Conservation (phyloP, 2,113 vertebrate genomes). For the Corvus cornix region DNA sequence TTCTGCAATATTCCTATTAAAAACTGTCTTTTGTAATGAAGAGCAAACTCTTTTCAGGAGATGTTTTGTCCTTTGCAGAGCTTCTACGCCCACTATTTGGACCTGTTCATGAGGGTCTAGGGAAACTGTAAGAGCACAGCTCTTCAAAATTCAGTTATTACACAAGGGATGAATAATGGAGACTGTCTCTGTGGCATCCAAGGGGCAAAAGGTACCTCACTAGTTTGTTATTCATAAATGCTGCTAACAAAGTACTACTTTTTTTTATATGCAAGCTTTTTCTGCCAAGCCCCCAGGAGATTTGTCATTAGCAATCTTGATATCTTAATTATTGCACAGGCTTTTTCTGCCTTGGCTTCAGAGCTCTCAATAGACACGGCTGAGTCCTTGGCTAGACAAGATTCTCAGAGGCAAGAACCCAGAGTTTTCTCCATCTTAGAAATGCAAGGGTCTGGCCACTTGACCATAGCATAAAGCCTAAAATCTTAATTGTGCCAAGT, state of each 20-base stretch:
- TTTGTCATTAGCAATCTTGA: constrained; percentile 7
- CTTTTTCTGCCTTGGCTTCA: not conserved
- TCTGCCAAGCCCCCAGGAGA: not conserved
- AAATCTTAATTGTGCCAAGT: not conserved
- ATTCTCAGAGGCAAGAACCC: not conserved
- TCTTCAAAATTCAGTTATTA: constrained; percentile 24
- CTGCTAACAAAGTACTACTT: not conserved
- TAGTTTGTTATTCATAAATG: constrained; percentile 30
- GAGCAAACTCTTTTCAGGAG: constrained; percentile 5
- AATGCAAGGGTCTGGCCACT: not conserved
- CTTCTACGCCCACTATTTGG: not conserved
- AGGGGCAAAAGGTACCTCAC: not conserved
- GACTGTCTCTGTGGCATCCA: not conserved
- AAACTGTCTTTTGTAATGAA: not conserved
- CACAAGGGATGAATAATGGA: not conserved
- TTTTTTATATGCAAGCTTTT: not conserved
- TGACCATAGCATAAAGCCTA: not conserved
- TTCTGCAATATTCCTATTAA: not conserved
- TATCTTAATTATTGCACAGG: not conserved
- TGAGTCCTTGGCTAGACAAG: not conserved
- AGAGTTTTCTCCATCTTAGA: not conserved
- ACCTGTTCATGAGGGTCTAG: not conserved
- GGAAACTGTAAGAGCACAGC: not conserved
- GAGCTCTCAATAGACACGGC: not conserved
- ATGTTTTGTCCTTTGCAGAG: not conserved